phyloP scores from a whole-genome alignment of 1,140 invertebrate genomes.

The Danaus melanippus region DNA sequence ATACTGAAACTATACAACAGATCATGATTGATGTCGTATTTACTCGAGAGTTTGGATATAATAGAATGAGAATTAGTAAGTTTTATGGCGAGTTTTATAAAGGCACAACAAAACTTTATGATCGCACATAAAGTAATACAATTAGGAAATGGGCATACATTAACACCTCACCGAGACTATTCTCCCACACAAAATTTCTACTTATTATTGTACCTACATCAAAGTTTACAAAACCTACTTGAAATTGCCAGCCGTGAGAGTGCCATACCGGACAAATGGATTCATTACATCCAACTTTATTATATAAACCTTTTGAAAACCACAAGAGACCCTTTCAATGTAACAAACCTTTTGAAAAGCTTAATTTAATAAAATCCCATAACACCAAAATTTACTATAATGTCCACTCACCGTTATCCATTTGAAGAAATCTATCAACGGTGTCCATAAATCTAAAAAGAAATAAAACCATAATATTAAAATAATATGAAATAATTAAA shows the following conservation, averaged over 20 bases:
- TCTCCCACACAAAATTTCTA: conserved; percentile 50
- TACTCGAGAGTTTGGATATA: conserved; percentile 29
- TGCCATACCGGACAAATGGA: neutral
- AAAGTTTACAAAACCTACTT: conserved; percentile 35
- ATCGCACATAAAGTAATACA: conserved; percentile 62
- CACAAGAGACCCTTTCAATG: too few species aligned
- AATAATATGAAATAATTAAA: neutral
- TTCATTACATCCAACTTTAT: too few species aligned
- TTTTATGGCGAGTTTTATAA: conserved; percentile 27
- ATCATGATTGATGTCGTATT: conserved; percentile 11
- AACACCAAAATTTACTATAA: too few species aligned
- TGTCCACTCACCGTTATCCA: conserved; percentile 43
- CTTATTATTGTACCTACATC: conserved; percentile 43
- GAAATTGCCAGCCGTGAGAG: conserved; percentile 12
- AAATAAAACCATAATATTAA: conserved; percentile 16
- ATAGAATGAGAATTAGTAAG: conserved; percentile 54
- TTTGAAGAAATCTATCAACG: conserved; percentile 47
- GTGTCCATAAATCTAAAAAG: conserved; percentile 54
- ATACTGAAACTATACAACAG: conserved; percentile 3
- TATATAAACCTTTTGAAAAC: too few species aligned
- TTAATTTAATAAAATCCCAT: too few species aligned
- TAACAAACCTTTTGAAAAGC: too few species aligned
- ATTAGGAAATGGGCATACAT: conserved; percentile 67
- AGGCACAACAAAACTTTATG: conserved; percentile 52
- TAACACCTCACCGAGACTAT: conserved; percentile 53